Conservation (phyloP, 2,888 invertebrate species). For the Cordilura impudica region DNA sequence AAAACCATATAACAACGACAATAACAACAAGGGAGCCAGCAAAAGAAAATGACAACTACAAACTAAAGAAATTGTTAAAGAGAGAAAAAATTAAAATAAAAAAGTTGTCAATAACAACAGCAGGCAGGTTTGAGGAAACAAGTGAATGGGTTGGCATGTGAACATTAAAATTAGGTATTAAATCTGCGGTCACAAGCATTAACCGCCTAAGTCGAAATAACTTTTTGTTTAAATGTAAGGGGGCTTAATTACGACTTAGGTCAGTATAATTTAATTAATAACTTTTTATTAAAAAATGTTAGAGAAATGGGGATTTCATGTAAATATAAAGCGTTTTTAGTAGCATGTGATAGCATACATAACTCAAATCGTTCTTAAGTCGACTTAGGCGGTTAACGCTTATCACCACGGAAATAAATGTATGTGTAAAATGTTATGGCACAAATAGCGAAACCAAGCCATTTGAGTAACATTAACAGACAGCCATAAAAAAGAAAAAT, state of each 20-base stretch:
- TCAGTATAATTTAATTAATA: too few relatives aligned
- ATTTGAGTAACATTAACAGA: not conserved
- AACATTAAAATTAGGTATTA: constrained; percentile 39
- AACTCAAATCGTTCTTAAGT: too few relatives aligned
- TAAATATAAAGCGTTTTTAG: too few relatives aligned
- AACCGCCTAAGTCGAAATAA: too few relatives aligned
- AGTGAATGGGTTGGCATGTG: constrained; percentile 44
- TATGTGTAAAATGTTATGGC: constrained; percentile 4
- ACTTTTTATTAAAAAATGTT: too few relatives aligned
- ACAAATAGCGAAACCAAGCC: not conserved
- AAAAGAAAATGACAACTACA: not conserved
- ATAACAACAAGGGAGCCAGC: not conserved
- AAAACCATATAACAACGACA: not conserved
- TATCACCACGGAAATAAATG: too few relatives aligned
- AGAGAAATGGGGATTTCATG: too few relatives aligned
- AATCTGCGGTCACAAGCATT: too few relatives aligned
- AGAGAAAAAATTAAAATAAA: not conserved
- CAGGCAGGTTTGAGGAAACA: constrained; percentile 3
- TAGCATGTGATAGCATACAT: too few relatives aligned
- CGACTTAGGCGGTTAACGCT: too few relatives aligned
- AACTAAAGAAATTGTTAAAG: not conserved
- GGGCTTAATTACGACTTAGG: too few relatives aligned
- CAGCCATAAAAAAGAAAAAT: not conserved
- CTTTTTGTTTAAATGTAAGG: too few relatives aligned
- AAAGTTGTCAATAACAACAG: constrained; percentile 39